Conservation (phyloP, 2,888 invertebrate genomes). For the Heliconius erato region DNA sequence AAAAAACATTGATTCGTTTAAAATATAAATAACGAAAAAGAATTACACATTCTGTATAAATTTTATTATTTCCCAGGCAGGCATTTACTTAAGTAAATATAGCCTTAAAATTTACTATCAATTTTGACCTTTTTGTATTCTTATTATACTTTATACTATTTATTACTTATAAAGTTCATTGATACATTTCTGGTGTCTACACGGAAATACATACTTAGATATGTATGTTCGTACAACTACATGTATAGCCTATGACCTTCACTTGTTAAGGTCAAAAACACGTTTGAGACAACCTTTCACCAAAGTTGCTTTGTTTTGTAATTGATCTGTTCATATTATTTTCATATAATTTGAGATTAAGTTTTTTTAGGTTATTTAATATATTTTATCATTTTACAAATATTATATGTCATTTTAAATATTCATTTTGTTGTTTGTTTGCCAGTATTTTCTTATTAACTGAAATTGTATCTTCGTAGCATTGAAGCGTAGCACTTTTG, state of each 20-base stretch:
- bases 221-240: neutral
- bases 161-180: constrained; percentile 40
- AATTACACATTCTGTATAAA: no score
- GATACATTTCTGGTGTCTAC: constrained; percentile 44
- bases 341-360: neutral
- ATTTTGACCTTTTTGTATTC: constrained; percentile 26
- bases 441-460: neutral
- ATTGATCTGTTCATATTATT: constrained; percentile 7
- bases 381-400: neutral
- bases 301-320: constrained; percentile 40
- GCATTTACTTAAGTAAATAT: neutral
- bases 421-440: neutral
- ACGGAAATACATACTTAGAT: constrained; percentile 41
- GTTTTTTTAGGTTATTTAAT: neutral
- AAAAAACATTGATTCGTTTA: no score
- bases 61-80: neutral
- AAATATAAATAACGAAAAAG: no score
- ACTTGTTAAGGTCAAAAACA: constrained; percentile 48
- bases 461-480: neutral
- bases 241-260: constrained; percentile 42
- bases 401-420: neutral
- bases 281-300: constrained; percentile 53
- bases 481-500: neutral
- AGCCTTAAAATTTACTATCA: neutral
- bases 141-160: constrained; percentile 27